Evolutionary conservation across 1,140 invertebrate species (phyloP), one percentile per base, ranked within the genome.

Genomic region (Scaptomyza pallida): DNA sequence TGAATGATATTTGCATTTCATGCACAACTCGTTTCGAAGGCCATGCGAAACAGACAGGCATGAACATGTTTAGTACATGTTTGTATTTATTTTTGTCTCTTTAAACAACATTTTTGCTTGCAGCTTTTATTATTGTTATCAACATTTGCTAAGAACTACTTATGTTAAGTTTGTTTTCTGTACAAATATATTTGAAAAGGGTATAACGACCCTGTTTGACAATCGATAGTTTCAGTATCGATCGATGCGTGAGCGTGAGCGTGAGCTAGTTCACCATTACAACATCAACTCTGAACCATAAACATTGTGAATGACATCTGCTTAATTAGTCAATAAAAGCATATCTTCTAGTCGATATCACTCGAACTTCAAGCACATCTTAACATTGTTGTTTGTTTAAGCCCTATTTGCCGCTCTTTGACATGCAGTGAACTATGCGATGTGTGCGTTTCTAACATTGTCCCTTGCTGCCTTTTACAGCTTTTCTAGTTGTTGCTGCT

Each of bases 1-100:
- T 88, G 71, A 85, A 75, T 76, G 72, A 9, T 43, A 64, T 78
- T 78, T 78, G 47, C 70, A 82, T 78, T 65, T 71, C 44, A 51
- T 37, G 75, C 63, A 30, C 57, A 40, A 40, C n/a, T 40, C 16
- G 16, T 17, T n/a, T n/a, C n/a, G n/a, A 37, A 15, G 51, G 47
- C 73, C 65, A 75, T 72, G n/a, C n/a, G 72, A 44, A 45, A 54
- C 40, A 55, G 33, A 37, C 13, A 37, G 16, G 26, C 43, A 70
- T 15, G 57, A 16, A 47, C 41, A 21, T 21, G 21, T n/a, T n/a
- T n/a, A n/a, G n/a, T n/a, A n/a, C n/a, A 30, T 19, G n/a, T 37
- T 61, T 61, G 47, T n/a, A 40, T 12, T 35, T 48, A 52, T 57
- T 57, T 61, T 50, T 26, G 47, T 51, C 61, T 43, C 60, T 37